Percentiles rank a stretch among this genome's conserved stretches.
Conservation (phyloP, 2,113 vertebrate genomes). For the Arvicanthis niloticus region DNA sequence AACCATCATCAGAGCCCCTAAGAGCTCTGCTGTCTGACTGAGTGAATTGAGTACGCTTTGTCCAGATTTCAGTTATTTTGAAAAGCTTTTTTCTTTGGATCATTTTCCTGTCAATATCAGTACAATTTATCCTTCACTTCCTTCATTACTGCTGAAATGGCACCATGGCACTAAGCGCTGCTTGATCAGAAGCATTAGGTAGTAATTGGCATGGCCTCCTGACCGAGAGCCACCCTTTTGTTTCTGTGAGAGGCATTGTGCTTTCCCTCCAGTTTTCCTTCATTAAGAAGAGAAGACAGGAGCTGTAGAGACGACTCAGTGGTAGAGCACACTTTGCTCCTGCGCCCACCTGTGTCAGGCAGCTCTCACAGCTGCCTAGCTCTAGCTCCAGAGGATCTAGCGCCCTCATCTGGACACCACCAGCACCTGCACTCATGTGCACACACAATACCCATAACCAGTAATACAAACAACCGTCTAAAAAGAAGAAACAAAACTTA, state of each 20-base stretch:
- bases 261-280: neutral
- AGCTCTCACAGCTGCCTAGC: neutral
- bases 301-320: neutral
- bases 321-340: neutral
- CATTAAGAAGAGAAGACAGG: too few species aligned
- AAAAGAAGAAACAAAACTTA: neutral
- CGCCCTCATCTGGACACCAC: neutral
- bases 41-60: neutral
- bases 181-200: neutral
- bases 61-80: conserved; percentile 30
- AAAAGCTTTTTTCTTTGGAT: neutral
- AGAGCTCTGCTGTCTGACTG: neutral
- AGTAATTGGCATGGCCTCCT: neutral
- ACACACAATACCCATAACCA: neutral
- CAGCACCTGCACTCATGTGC: neutral
- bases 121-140: neutral
- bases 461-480: too few species aligned
- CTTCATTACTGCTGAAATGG: neutral
- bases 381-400: neutral
- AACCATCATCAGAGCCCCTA: neutral
- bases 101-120: neutral
- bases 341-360: neutral
- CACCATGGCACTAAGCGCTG: neutral
- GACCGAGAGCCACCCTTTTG: neutral
- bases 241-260: neutral